Base-by-base conservation (phyloP, 2,797 vertebrate species). In the Falco peregrinus region DNA sequence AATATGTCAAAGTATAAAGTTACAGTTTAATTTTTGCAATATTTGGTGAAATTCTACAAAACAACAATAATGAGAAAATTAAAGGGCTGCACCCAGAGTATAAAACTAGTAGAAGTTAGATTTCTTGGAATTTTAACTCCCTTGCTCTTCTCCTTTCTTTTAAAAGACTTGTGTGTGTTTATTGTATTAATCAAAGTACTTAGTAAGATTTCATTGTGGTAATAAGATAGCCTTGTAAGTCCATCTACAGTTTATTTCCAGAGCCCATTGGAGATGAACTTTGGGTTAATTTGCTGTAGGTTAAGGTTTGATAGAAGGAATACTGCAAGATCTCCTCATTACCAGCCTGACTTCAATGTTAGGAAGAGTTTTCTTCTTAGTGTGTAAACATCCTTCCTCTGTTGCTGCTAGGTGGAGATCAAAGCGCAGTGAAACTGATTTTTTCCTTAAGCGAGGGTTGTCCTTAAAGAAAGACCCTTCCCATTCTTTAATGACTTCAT, bases 391-490 rank as follows among this genome's bases (percentile, higher is more conserved):
- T 1, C 98, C 98, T 60, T 99, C 99, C 5, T 99, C 99, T 0
- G 96, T 96, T 1, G 99, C 98, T 33, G 98, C 98, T 2, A 99
- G 98, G 96, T 99, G 99, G 65, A 99, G 99, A 95, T 99, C 99
- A 51, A 99, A 99, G 65, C 99, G 99, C 96, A 99, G 97, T 1
- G 99, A 99, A 94, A 99, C 99, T 0, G 99, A 99, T 96, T 99
- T 99, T 98, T 99, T 99, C 83, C 99, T 98, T 95, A 99, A 97
- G 79, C 98, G 99, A 35, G 99, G 99, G 94, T 99, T 99, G 97
- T 99, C 99, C 97, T 99, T 98, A 98, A 99, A 99, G 98, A 99
- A 99, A 16, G 99, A 99, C 28, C 99, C 99, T 97, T 99, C 99
- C 99, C 99, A 99, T 96, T 99, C 98, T 96, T 99, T 99, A 63